A percentile compares a stretch with the other conserved stretches of the same genome.
Evolutionary conservation across 2,113 vertebrate genomes (phyloP).

Genomic region (Hippopotamus amphibius): DNA sequence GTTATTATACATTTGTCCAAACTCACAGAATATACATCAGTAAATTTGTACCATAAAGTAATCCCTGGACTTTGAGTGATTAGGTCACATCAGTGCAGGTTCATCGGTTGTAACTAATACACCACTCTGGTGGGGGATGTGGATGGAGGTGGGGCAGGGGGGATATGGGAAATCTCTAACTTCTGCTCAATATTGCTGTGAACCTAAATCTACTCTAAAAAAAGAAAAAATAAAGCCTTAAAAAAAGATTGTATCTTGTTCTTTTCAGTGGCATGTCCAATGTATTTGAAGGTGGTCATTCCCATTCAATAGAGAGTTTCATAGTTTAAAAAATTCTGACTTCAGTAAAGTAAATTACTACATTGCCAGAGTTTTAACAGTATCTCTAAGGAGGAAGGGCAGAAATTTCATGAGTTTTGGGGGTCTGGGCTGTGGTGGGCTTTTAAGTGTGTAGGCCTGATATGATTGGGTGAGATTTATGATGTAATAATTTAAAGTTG

Average conservation of each 20-base stretch:
- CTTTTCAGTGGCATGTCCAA: not conserved
- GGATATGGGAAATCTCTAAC: not conserved
- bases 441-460: not conserved
- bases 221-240: not conserved
- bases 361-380: not conserved
- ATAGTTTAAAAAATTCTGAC: not conserved
- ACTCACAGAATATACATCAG: not conserved
- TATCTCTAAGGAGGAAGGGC: not conserved
- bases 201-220: not conserved
- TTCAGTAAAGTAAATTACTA: not conserved
- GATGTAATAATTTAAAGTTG: not conserved
- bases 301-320: conserved; percentile 28
- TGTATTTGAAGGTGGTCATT: not conserved
- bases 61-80: not conserved
- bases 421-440: fast-evolving
- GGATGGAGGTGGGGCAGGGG: not conserved
- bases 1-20: not conserved
- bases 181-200: not conserved
- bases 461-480: not conserved
- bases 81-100: too few relatives aligned
- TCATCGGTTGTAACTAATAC: not conserved
- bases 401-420: not conserved
- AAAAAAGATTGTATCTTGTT: not conserved
- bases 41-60: not conserved
- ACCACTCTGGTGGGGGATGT: not conserved